Conservation (phyloP, 2,888 invertebrate genomes). For the Spatulosminthurus flaviceps region DNA sequence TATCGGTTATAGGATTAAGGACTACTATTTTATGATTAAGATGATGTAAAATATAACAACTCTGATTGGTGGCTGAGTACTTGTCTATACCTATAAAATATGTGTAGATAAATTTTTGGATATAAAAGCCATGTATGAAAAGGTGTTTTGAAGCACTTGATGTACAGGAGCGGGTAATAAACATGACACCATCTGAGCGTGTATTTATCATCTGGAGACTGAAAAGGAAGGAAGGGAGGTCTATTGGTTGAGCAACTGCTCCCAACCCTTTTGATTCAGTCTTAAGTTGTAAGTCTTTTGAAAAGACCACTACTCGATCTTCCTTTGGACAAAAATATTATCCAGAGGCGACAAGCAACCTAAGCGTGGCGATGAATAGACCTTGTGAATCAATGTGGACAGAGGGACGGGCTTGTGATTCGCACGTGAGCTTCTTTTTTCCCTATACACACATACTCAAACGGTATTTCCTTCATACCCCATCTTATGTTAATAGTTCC, state of each 20-base stretch:
- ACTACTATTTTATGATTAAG: not conserved
- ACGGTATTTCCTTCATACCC: not conserved
- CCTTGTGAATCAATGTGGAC: not conserved
- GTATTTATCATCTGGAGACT: not conserved
- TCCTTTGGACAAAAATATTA: not conserved
- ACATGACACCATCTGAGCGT: not conserved
- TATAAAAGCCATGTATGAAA: too few species aligned
- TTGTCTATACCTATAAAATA: too few species aligned
- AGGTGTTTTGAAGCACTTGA: not conserved
- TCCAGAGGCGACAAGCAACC: not conserved
- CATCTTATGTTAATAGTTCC: too few species aligned
- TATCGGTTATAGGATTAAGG: not conserved
- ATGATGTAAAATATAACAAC: not conserved
- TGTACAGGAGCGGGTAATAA: not conserved
- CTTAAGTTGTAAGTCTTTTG: not conserved
- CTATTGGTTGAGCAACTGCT: not conserved
- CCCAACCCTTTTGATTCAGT: slow-evolving; percentile 9
- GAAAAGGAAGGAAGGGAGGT: not conserved
- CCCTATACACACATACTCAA: not conserved
- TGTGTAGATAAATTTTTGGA: too few species aligned
- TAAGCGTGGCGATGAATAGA: slow-evolving; percentile 10
- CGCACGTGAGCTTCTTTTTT: slow-evolving; percentile 7
- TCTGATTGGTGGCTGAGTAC: too few species aligned
- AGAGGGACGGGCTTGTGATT: not conserved
- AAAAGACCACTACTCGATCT: slow-evolving; percentile 18